A percentile compares a stretch with the other conserved stretches of the same genome.
Conservation (phyloP, 2,797 vertebrate genomes). For the Heteromormyrus szaboi region DNA sequence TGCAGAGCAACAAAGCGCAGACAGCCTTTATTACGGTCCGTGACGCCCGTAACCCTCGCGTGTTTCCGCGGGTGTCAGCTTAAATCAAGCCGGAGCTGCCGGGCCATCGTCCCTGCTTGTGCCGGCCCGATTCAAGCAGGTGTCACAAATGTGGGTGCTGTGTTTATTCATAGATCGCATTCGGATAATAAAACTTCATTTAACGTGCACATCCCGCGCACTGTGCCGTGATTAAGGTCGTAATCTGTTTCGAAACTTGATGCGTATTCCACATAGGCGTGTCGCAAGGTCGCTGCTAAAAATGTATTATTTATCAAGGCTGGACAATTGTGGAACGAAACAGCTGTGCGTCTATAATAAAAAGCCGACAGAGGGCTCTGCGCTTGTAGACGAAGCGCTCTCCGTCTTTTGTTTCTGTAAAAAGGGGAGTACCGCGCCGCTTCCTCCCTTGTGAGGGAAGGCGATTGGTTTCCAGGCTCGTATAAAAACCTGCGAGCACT, state of each 20-base stretch:
- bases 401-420: slow-evolving; percentile 14
- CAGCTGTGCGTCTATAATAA: background rate
- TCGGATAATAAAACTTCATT: background rate
- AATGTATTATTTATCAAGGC: background rate
- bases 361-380: slow-evolving; percentile 23
- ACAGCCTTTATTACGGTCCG: background rate
- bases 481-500: slow-evolving; percentile 28
- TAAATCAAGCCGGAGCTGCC: background rate
- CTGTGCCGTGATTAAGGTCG: background rate
- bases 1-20: background rate
- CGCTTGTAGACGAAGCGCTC: background rate
- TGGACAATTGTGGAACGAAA: background rate
- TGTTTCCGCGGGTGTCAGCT: background rate
- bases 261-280: background rate
- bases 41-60: background rate
- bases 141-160: background rate
- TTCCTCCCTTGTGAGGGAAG: slow-evolving; percentile 10
- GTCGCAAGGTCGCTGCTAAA: background rate
- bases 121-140: background rate
- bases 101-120: background rate
- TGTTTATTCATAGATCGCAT: background rate
- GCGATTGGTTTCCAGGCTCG: slow-evolving; percentile 29
- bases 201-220: background rate
- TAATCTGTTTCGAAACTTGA: background rate
- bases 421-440: slow-evolving; percentile 22